phyloP scores from a whole-genome alignment of 2,888 invertebrate species.

The Ephialtes manifestator region DNA sequence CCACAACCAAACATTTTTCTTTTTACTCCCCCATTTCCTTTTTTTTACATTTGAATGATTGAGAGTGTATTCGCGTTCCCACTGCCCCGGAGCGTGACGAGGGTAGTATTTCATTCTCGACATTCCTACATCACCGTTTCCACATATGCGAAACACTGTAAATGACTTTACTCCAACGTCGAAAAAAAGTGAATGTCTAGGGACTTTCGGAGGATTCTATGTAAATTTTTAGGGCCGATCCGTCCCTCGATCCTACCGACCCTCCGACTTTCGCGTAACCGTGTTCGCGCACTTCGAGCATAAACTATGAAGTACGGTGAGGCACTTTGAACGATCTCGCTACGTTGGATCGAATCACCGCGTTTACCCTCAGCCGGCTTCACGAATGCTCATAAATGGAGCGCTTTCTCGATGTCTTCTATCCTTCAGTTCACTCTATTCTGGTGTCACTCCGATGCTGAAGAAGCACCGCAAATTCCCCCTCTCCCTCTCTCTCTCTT shows the following conservation, averaged over 20 bases:
- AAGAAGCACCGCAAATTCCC: not conserved
- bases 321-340: constrained; percentile 52
- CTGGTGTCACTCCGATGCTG: not conserved
- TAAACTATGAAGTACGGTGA: constrained; percentile 49
- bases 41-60: not conserved
- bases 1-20: not conserved
- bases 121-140: not conserved
- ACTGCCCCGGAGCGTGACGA: constrained; percentile 30
- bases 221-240: constrained; percentile 50
- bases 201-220: constrained; percentile 32
- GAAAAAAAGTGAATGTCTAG: constrained; percentile 7
- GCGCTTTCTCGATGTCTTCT: constrained; percentile 9
- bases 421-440: not conserved
- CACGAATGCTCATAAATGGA: constrained; percentile 51
- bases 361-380: constrained; percentile 46
- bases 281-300: constrained; percentile 9
- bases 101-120: constrained; percentile 15
- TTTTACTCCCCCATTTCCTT: not conserved
- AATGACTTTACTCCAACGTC: not conserved
- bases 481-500: not conserved
- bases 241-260: constrained; percentile 21
- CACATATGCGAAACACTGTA: constrained; percentile 2
- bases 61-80: constrained; percentile 5
- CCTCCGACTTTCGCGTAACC: constrained; percentile 24
- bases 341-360: constrained; percentile 51